Percentiles rank a stretch among this genome's conserved stretches.
These are phyloP conservation scores for Nothoprocta perdicaria DNA, from an alignment of 2,113 vertebrate species.

Conservation along the genomic window DNA sequence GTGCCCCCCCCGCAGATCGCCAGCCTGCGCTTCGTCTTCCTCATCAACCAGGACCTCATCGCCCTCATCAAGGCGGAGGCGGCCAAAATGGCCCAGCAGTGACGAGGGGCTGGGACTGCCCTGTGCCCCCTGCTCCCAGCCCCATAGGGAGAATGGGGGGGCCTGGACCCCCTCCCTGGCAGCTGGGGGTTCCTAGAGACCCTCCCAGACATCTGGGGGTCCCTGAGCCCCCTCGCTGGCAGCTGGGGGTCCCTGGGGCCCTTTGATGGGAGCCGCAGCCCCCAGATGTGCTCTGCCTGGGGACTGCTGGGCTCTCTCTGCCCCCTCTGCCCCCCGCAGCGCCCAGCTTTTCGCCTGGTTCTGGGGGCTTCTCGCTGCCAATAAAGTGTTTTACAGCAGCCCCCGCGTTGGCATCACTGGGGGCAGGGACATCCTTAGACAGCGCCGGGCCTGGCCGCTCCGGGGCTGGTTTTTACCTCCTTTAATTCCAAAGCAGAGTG, in stretches of 20 bases:
- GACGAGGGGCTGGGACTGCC: slow-evolving; percentile 3
- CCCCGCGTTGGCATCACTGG: no score
- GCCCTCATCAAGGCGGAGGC: slow-evolving; percentile 94
- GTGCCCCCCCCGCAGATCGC: slow-evolving; percentile 81
- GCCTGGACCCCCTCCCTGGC: no score
- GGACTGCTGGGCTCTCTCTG: not conserved
- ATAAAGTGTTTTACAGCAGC: not conserved
- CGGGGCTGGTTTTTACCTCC: no score
- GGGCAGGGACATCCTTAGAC: not conserved
- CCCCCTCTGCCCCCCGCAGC: not conserved
- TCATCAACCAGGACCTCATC: slow-evolving; percentile 96
- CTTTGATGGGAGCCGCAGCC: fast-evolving
- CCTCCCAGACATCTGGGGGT: not conserved
- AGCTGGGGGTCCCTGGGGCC: no score
- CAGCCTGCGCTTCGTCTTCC: slow-evolving; percentile 94
- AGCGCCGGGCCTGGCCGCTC: no score
- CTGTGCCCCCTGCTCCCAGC: not conserved
- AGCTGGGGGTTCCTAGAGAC: not conserved
- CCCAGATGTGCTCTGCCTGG: not conserved
- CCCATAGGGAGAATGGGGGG: no score
- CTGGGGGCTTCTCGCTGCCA: not conserved
- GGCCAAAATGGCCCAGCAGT: slow-evolving; percentile 92
- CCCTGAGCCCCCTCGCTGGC: not conserved
- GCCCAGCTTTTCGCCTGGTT: not conserved
- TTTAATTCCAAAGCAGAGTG: no score